phyloP scores from a whole-genome alignment of 2,888 invertebrate genomes.

The Trichogramma dendrolimi region DNA sequence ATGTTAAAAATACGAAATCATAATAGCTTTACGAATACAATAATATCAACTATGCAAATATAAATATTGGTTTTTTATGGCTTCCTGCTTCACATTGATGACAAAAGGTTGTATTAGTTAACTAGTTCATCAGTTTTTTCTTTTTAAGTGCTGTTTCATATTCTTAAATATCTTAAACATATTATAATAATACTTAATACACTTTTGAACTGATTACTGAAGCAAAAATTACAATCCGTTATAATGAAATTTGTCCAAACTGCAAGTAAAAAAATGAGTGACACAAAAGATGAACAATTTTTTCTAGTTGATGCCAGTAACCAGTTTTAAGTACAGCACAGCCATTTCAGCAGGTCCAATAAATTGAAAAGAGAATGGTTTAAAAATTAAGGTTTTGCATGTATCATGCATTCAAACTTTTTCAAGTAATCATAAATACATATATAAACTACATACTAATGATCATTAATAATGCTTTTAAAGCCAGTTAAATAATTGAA shows the following conservation, averaged over 20 bases:
- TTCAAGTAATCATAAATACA: conserved; percentile 16
- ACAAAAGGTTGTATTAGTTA: too few species aligned
- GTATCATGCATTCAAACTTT: conserved; percentile 16
- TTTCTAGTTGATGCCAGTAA: conserved; percentile 20
- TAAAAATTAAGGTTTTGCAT: conserved; percentile 21
- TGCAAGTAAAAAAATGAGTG: neutral
- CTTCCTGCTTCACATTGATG: too few species aligned
- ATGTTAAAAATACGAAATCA: conserved; percentile 22
- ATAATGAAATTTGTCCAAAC: too few species aligned
- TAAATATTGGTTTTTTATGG: conserved; percentile 6
- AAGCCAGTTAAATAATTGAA: conserved; percentile 12
- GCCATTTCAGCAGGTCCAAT: conserved; percentile 25
- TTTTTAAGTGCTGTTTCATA: conserved; percentile 12
- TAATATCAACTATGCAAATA: conserved; percentile 16
- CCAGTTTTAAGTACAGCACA: conserved; percentile 31
- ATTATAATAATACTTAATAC: conserved; percentile 27
- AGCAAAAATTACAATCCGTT: neutral
- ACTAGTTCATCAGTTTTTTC: too few species aligned
- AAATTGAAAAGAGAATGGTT: conserved; percentile 22
- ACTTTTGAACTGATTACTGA: conserved; percentile 28
- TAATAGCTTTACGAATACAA: conserved; percentile 10
- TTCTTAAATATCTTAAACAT: conserved; percentile 15
- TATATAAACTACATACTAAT: conserved; percentile 17
- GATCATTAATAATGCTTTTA: conserved; percentile 11
- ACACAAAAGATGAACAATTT: conserved; percentile 11